Evolutionary conservation across 2,888 invertebrate species (phyloP).

Genomic region (Gandaritis pyraliata): DNA sequence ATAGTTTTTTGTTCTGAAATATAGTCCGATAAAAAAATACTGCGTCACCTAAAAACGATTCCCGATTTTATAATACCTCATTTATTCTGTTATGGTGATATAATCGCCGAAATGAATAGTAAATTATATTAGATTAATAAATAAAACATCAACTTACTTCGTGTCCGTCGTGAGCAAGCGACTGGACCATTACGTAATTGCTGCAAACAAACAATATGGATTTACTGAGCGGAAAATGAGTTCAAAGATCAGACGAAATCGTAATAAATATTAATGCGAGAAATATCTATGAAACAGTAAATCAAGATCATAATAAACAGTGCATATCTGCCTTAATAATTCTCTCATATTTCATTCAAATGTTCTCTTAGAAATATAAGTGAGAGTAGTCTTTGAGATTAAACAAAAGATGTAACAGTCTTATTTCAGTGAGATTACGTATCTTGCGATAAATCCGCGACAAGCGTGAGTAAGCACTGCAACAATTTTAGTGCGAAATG

Average conservation of each 20-base stretch:
- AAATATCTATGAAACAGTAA: slow-evolving; percentile 37
- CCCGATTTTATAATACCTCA: no score
- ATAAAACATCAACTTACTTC: slow-evolving; percentile 86
- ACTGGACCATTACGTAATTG: slow-evolving; percentile 96
- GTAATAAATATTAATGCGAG: slow-evolving; percentile 35
- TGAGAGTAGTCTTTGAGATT: slow-evolving; percentile 38
- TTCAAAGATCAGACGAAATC: slow-evolving; percentile 27
- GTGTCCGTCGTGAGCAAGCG: slow-evolving; percentile 94
- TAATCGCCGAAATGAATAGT: not conserved
- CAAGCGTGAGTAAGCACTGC: not conserved
- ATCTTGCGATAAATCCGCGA: not conserved
- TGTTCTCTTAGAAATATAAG: slow-evolving; percentile 34
- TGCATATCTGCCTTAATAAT: slow-evolving; percentile 41
- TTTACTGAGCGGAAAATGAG: slow-evolving; percentile 22
- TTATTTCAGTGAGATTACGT: not conserved
- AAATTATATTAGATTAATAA: not conserved
- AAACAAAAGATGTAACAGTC: slow-evolving; percentile 25
- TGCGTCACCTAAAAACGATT: no score
- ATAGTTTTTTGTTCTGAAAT: no score
- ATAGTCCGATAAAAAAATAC: no score
- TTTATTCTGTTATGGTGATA: not conserved
- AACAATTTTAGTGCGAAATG: no score
- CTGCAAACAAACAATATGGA: slow-evolving; percentile 82
- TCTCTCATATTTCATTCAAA: slow-evolving; percentile 42
- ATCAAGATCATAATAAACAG: slow-evolving; percentile 39